Base-by-base conservation (phyloP, 2,113 vertebrate species). In the Protobothrops mucrosquamatus region DNA sequence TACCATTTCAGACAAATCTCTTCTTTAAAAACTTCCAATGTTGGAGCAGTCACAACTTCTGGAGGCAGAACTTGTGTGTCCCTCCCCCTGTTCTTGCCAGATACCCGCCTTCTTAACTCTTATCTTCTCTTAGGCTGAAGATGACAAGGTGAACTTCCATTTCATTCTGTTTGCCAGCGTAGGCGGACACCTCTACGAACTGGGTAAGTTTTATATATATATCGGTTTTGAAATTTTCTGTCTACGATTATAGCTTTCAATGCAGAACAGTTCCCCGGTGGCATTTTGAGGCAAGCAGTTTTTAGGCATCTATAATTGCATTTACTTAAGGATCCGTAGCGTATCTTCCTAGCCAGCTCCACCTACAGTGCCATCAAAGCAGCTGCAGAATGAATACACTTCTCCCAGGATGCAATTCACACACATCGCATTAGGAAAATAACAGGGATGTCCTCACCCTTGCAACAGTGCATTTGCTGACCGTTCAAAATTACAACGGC, bases 61-160 rank as follows among this genome's bases (percentile, higher is more conserved):
- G 43, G 43, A 46, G 43, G 43, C 43, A 46, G 43, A 46, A 46
- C 43, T 46, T 46, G 43, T 46, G 43, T n/a, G 1, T 9, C 81
- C 20, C 26, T 89, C 46, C 11, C 4, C 2, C 43, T 46, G 22
- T 11, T 85, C 29, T 39, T 15, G 18, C 26, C 34, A 81, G 1
- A 6, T 20, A 43, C 1, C 7, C n/a, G 6, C 29, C 6, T 48
- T 59, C 39, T 54, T 0, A 20, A 39, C 91, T 26, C 34, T 46
- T 95, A 22, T 56, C 92, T 55, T 95, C 12, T 92, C 86, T 51
- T 96, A 99, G 99, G 98, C 98, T 85, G 98, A 99, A 87, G 98
- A 98, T 0, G 98, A 98, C 97, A 97, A 99, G 29, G 95, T 99
- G 95, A 99, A 99, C 96, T 99, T 99, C 95, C 99, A 99, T 94